Conservation (phyloP, 2,797 vertebrate species). For the Falco novaeseelandiae region DNA sequence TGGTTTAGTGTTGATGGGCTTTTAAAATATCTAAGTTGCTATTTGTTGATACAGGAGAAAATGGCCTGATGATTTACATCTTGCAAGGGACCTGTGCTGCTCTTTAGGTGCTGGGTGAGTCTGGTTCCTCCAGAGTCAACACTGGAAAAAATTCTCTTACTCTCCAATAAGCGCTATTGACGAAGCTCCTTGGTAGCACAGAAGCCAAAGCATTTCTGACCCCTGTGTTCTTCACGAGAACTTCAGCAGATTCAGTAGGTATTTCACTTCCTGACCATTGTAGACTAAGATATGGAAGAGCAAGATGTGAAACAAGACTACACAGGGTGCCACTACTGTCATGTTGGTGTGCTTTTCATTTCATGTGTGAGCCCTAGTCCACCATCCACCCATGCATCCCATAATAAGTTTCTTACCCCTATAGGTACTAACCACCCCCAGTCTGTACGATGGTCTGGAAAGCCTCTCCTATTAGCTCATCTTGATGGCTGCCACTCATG, state of each 20-base stretch:
- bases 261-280: background rate
- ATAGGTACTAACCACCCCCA: background rate
- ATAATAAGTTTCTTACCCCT: too few relatives aligned
- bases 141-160: background rate
- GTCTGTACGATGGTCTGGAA: background rate
- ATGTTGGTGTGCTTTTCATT: background rate
- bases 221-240: background rate
- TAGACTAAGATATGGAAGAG: background rate
- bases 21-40: background rate
- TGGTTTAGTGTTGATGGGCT: background rate
- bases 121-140: background rate
- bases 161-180: accelerated
- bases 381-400: background rate
- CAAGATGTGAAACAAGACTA: background rate
- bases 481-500: background rate
- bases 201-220: background rate
- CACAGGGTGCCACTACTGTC: background rate
- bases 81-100: background rate
- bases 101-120: background rate
- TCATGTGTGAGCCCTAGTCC: accelerated
- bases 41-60: background rate
- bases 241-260: background rate
- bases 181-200: background rate
- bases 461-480: background rate
- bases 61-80: background rate